phyloP scores from a whole-genome alignment of 2,113 vertebrate genomes.

The Notothenia coriiceps region DNA sequence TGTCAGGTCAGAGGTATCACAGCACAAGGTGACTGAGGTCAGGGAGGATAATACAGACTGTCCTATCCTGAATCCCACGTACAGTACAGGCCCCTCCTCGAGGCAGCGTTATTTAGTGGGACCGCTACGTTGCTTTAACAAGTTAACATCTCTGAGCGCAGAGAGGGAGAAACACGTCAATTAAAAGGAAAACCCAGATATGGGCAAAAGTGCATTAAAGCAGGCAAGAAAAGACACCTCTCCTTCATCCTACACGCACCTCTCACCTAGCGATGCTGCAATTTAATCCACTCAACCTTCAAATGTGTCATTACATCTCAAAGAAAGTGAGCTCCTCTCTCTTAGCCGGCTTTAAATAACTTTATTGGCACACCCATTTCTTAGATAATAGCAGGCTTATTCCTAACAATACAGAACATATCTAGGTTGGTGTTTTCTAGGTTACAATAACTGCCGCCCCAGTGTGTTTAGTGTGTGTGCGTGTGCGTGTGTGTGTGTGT shows the following conservation, averaged over 20 bases:
- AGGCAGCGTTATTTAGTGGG: slow-evolving; percentile 9
- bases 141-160: slow-evolving; percentile 15
- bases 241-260: neutral
- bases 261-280: slow-evolving; percentile 10
- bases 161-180: no score
- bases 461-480: slow-evolving; percentile 29
- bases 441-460: slow-evolving; percentile 37
- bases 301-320: slow-evolving; percentile 22
- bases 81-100: neutral
- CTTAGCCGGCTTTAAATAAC: slow-evolving; percentile 26
- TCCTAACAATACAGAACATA: slow-evolving; percentile 21
- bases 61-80: slow-evolving; percentile 12
- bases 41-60: slow-evolving; percentile 12
- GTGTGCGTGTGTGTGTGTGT: slow-evolving; percentile 14
- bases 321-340: neutral
- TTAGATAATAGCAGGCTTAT: slow-evolving; percentile 28
- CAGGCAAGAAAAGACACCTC: slow-evolving; percentile 19
- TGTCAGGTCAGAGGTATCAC: slow-evolving; percentile 61
- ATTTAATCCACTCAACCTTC: slow-evolving; percentile 10
- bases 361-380: slow-evolving; percentile 34
- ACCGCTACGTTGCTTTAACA: slow-evolving; percentile 7
- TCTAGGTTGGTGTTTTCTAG: slow-evolving; percentile 17
- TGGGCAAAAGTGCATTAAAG: slow-evolving; percentile 32
- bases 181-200: neutral
- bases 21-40: slow-evolving; percentile 59